These are phyloP conservation scores for Torymus tubicola DNA, from an alignment of 2,888 invertebrate species.

Conservation along the genomic window DNA sequence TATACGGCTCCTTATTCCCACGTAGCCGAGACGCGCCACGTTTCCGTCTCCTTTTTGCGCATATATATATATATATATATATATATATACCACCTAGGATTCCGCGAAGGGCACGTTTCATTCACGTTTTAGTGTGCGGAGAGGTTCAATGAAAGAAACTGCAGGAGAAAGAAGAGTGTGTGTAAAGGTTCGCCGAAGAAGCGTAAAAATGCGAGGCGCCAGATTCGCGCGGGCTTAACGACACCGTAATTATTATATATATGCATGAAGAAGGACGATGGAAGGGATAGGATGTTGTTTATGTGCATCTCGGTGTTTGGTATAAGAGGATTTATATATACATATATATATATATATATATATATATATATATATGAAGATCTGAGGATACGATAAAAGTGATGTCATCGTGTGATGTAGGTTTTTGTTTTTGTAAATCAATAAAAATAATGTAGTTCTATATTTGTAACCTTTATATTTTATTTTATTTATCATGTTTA, in stretches of 20 bases:
- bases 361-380: too few species aligned
- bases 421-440: too few species aligned
- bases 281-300: not conserved
- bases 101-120: conserved; percentile 50
- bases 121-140: conserved; percentile 38
- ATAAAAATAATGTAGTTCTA: too few species aligned
- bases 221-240: conserved; percentile 16
- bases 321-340: too few species aligned
- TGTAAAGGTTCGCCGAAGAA: conserved; percentile 37
- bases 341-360: too few species aligned
- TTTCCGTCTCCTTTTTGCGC: not conserved
- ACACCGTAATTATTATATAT: conserved; percentile 10
- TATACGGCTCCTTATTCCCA: conserved; percentile 58
- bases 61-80: not conserved
- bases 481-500: too few species aligned
- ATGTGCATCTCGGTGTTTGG: too few species aligned
- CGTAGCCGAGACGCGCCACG: conserved; percentile 47
- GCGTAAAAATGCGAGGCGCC: conserved; percentile 40
- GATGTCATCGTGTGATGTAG: too few species aligned
- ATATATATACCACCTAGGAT: too few species aligned
- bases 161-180: not conserved
- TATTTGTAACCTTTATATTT: too few species aligned
- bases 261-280: too few species aligned
- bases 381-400: too few species aligned
- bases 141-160: conserved; percentile 23